A percentile compares a stretch with the other conserved stretches of the same genome.
Evolutionary conservation across 2,888 invertebrate genomes (phyloP).

Genomic region (Abrostola tripartita): DNA sequence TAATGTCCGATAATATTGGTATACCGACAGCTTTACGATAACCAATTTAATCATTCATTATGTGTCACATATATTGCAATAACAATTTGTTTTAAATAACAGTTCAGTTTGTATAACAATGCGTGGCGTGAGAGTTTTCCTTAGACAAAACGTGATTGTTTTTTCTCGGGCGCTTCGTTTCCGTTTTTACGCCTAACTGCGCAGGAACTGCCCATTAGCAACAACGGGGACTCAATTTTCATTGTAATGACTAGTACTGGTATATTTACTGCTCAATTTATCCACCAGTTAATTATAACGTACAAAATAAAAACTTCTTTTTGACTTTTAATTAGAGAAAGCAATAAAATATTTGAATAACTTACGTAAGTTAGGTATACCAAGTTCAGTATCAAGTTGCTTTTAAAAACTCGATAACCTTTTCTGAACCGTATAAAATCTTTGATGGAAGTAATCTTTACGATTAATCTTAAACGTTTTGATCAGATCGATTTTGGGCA

Average conservation of each 20-base stretch:
- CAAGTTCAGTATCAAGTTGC: slow-evolving; percentile 43
- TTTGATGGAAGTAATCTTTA: slow-evolving; percentile 62
- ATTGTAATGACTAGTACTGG: slow-evolving; percentile 17
- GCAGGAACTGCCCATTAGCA: slow-evolving; percentile 53
- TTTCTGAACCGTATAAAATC: slow-evolving; percentile 63
- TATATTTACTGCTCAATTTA: slow-evolving; percentile 3
- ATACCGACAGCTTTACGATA: slow-evolving; percentile 34
- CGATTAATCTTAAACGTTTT: slow-evolving; percentile 63
- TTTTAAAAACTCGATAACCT: slow-evolving; percentile 58
- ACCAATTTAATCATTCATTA: slow-evolving; percentile 31
- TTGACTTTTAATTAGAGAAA: slow-evolving; percentile 34
- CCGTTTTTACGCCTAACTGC: slow-evolving; percentile 39
- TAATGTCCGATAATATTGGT: slow-evolving; percentile 33
- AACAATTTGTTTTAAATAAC: slow-evolving; percentile 46
- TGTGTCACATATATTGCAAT: slow-evolving; percentile 26
- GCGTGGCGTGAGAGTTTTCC: slow-evolving; percentile 42
- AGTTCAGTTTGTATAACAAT: slow-evolving; percentile 55
- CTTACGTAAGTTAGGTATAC: slow-evolving; percentile 40
- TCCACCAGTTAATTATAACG: slow-evolving; percentile 7
- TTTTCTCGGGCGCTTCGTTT: slow-evolving; percentile 57
- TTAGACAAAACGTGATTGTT: slow-evolving; percentile 62
- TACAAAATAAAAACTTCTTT: slow-evolving; percentile 5
- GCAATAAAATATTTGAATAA: slow-evolving; percentile 41
- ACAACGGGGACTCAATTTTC: slow-evolving; percentile 29
- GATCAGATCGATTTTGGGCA: slow-evolving; percentile 65